These are phyloP conservation scores for Heptranchias perlo DNA, from an alignment of 2,113 vertebrate genomes.

Conservation along the genomic window DNA sequence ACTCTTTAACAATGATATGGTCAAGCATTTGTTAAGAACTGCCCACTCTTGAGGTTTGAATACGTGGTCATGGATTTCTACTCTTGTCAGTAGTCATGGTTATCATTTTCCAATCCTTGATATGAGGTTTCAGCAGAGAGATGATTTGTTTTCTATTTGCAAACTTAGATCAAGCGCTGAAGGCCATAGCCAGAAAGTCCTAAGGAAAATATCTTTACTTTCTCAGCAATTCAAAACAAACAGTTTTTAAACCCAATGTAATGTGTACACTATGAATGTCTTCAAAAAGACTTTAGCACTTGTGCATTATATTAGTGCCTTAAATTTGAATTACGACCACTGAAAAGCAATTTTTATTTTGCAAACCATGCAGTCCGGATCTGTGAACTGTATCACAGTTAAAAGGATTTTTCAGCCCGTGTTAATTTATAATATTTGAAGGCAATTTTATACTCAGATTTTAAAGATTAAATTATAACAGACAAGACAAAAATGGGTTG, in stretches of 20 bases:
- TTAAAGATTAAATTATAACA: background rate
- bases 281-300: background rate
- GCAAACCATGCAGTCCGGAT: background rate
- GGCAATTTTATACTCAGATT: background rate
- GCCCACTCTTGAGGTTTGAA: background rate
- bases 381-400: background rate
- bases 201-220: background rate
- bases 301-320: background rate
- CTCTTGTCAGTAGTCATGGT: background rate
- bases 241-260: background rate
- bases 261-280: background rate
- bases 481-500: background rate
- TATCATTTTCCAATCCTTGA: background rate
- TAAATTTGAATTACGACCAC: background rate
- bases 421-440: conserved; percentile 4
- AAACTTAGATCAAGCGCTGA: background rate
- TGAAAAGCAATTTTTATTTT: conserved; percentile 14
- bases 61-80: background rate
- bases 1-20: background rate
- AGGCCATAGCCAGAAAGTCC: background rate
- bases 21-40: background rate
- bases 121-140: background rate
- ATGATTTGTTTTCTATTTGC: background rate
- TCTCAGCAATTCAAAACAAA: background rate
- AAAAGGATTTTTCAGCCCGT: background rate